A percentile compares a stretch with the other conserved stretches of the same genome.
Evolutionary conservation across 2,888 invertebrate genomes (phyloP).

Genomic region (Stenolophus ochropezus): DNA sequence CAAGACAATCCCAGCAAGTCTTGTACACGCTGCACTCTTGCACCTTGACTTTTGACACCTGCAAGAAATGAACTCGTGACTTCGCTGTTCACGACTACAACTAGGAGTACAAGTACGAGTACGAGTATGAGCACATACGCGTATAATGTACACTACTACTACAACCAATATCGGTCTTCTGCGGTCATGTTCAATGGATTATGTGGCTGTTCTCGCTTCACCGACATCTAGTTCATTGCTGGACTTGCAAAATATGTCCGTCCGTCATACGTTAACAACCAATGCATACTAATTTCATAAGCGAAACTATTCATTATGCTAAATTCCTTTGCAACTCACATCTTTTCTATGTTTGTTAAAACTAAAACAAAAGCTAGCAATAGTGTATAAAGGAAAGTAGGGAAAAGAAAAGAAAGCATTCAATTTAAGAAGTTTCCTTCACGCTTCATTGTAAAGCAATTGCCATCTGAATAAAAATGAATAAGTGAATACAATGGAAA

Average conservation of each 20-base stretch:
- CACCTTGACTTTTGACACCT: conserved; percentile 92
- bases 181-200: neutral
- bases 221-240: neutral
- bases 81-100: neutral
- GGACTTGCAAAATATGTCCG: neutral
- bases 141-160: neutral
- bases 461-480: conserved; percentile 30
- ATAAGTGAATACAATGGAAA: neutral
- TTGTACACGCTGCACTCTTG: conserved; percentile 94
- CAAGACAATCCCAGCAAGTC: conserved; percentile 93
- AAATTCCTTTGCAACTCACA: no score
- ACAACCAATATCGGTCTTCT: neutral
- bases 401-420: neutral
- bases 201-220: neutral
- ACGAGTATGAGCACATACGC: neutral
- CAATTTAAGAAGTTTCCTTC: neutral
- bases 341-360: no score
- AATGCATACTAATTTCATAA: no score
- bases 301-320: no score
- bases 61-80: conserved; percentile 65
- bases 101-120: neutral
- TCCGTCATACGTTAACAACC: no score
- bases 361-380: conserved; percentile 22
- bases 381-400: conserved; percentile 8
- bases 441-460: conserved; percentile 32